Evolutionary conservation across 1,140 invertebrate genomes (phyloP).

Genomic region (Oncopodura yosiiana): DNA sequence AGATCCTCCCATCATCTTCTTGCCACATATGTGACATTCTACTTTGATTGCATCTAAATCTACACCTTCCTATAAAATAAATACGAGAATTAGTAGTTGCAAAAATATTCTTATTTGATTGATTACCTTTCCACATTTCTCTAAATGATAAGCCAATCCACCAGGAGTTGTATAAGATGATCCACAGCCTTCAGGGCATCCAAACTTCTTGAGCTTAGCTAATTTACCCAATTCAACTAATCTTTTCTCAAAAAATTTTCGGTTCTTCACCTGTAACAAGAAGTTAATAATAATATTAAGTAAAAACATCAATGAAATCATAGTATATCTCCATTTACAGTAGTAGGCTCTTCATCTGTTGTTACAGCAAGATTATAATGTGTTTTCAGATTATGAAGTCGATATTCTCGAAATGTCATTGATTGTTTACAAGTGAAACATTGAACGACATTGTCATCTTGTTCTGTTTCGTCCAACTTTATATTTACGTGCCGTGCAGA

Average conservation of each 20-base stretch:
- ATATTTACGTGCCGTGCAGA: no score
- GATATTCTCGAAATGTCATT: conserved; percentile 16
- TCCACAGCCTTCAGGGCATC: not conserved
- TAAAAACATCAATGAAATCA: not conserved
- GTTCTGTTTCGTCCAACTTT: not conserved
- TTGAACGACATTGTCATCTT: conserved; percentile 14
- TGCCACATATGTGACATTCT: no score
- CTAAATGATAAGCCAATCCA: conserved; percentile 23
- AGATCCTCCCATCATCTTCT: no score
- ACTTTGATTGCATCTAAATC: no score
- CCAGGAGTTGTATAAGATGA: conserved; percentile 12
- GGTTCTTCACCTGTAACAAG: conserved; percentile 7
- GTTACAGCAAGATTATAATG: conserved; percentile 26
- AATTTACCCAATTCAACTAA: conserved; percentile 6
- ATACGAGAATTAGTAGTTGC: no score
- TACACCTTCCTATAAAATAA: no score
- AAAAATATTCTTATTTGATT: no score
- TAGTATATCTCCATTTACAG: no score
- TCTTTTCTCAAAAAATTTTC: conserved; percentile 13
- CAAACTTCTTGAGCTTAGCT: not conserved
- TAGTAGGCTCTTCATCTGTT: conserved; percentile 1
- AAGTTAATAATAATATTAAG: not conserved
- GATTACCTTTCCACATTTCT: conserved; percentile 26
- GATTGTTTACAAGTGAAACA: conserved; percentile 6
- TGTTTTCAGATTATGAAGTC: conserved; percentile 24